These are phyloP conservation scores for Coregonus suidteri DNA, from an alignment of 2,797 vertebrate species.

Conservation along the genomic window DNA sequence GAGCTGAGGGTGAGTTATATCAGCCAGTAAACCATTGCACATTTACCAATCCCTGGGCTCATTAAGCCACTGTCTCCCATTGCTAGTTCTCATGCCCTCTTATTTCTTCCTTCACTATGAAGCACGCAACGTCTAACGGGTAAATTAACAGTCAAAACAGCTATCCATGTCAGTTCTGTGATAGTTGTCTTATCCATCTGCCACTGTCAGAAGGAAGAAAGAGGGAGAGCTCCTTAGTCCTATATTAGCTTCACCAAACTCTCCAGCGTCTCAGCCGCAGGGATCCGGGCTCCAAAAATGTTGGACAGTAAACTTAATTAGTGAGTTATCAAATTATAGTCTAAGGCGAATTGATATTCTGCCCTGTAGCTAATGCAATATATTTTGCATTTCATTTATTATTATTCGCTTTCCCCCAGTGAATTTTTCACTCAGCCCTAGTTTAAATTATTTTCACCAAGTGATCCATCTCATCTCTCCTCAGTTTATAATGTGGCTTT, in stretches of 20 bases:
- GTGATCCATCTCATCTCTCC: slow-evolving; percentile 49
- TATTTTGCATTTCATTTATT: slow-evolving; percentile 63
- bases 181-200: slow-evolving; percentile 48
- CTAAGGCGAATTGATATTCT: slow-evolving; percentile 72
- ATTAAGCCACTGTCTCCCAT: slow-evolving; percentile 50
- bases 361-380: slow-evolving; percentile 73
- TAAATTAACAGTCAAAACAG: slow-evolving; percentile 37
- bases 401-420: slow-evolving; percentile 59
- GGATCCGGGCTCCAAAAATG: slow-evolving; percentile 62
- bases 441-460: slow-evolving; percentile 65
- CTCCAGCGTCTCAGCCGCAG: slow-evolving; percentile 51
- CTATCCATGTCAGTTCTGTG: slow-evolving; percentile 32
- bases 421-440: slow-evolving; percentile 34
- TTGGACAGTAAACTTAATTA: slow-evolving; percentile 75
- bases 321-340: slow-evolving; percentile 73
- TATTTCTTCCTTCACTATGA: slow-evolving; percentile 46
- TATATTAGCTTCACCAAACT: slow-evolving; percentile 47
- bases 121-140: slow-evolving; percentile 9
- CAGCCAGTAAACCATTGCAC: slow-evolving; percentile 57
- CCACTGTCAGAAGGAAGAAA: slow-evolving; percentile 43
- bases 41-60: slow-evolving; percentile 57
- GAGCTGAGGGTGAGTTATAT: slow-evolving; percentile 29
- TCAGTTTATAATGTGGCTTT: slow-evolving; percentile 65
- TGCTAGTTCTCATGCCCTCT: slow-evolving; percentile 37
- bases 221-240: slow-evolving; percentile 10